Evolutionary conservation across 2,888 invertebrate genomes (phyloP), one percentile per base, ranked within the genome.

Genomic region (Cyclophora albipunctata): DNA sequence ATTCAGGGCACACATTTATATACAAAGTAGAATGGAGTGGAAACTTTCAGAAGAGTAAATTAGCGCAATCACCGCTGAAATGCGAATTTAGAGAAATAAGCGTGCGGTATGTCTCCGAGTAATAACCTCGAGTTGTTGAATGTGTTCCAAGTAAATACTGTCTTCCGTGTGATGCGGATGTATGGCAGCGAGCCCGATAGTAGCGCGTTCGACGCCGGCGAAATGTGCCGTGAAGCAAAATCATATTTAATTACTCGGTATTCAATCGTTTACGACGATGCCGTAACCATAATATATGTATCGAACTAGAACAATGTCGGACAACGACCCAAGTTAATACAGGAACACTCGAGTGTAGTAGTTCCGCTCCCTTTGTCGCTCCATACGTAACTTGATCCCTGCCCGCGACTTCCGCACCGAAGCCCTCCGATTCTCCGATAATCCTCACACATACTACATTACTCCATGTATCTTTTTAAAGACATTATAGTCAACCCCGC

Each of bases 371-470:
- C 75, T 78, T 81, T 81, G 80, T 76, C 73, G 63, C 67, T 66
- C 66, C 64, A 51, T 52, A 48, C 70, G 86, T 82, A 86, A 86
- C 77, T 54, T 67, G 84, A 87, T 78, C 77, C 76, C 62, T 69
- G 64, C 76, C 74, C 73, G 72, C 75, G 76, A 80, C 85, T 81
- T 87, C 86, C 86, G 85, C 70, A 69, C 20, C 75, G 87, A 87
- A 87, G 86, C 87, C 87, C 81, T 74, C 73, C 73, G 59, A 64
- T 68, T 66, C 71, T 65, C 54, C 69, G 59, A 68, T 84, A 82
- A 84, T 84, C 83, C 81, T 70, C 61, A 72, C 62, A 57, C 65
- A 51, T 59, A 64, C 61, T 68, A 72, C 69, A 71, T 73, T 69
- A 70, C 62, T 65, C 56, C 50, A 51, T 51, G 56, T 53, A 58